These are phyloP conservation scores for Characodon lateralis DNA, from an alignment of 2,797 vertebrate genomes.

Conservation along the genomic window DNA sequence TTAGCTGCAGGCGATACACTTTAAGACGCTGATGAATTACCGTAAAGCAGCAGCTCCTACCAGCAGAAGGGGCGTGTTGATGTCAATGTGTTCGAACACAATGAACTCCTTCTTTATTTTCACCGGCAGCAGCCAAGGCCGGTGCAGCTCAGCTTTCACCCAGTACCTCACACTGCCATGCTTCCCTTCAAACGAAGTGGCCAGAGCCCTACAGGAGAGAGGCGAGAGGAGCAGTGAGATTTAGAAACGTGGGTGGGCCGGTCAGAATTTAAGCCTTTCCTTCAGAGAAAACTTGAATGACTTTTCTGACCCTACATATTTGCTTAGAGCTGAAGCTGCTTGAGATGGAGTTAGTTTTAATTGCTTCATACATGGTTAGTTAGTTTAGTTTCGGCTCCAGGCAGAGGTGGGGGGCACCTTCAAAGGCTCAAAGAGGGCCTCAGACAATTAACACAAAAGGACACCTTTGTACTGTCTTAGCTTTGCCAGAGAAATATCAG, in stretches of 20 bases:
- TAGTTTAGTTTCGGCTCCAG: not conserved
- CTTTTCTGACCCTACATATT: not conserved
- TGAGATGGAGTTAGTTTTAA: conserved; percentile 7
- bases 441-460: not conserved
- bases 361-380: not conserved
- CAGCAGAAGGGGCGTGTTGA: conserved; percentile 97
- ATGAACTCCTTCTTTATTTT: conserved; percentile 99
- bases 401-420: not conserved
- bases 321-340: not conserved
- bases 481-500: not conserved
- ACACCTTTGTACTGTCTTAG: not conserved
- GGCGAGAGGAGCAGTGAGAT: not conserved
- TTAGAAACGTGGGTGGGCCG: conserved; percentile 27
- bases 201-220: conserved; percentile 87
- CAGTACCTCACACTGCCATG: conserved; percentile 98
- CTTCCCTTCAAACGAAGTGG: conserved; percentile 98
- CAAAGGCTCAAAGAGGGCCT: not conserved
- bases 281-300: not conserved
- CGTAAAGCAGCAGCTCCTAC: conserved; percentile 43
- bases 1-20: not conserved
- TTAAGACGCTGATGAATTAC: not conserved
- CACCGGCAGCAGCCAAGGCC: conserved; percentile 95
- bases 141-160: conserved; percentile 96
- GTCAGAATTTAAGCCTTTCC: conserved; percentile 1
- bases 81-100: conserved; percentile 99